phyloP scores from a whole-genome alignment of 2,888 invertebrate species.

The Ennomos fuscantarius region DNA sequence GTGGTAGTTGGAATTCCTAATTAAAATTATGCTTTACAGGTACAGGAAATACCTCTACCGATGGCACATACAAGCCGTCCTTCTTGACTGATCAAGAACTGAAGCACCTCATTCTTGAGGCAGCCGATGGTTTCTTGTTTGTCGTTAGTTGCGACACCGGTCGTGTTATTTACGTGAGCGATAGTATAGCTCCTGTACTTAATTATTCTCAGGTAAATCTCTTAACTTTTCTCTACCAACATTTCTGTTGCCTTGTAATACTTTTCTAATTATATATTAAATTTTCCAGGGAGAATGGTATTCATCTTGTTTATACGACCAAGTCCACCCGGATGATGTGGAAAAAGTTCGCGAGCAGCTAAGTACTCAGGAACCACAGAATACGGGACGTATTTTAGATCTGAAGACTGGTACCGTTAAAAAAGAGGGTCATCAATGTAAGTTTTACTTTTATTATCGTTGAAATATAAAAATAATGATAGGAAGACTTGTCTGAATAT shows the following conservation, averaged over 20 bases:
- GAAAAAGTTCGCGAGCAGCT: conserved; percentile 98
- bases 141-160: conserved; percentile 99
- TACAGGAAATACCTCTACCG: conserved; percentile 98
- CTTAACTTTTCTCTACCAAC: too few relatives aligned
- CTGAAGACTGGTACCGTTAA: conserved; percentile 99
- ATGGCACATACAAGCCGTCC: conserved; percentile 99
- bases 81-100: conserved; percentile 99
- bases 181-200: conserved; percentile 98
- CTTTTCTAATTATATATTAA: too few relatives aligned
- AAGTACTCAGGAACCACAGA: conserved; percentile 98
- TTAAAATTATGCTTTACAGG: conserved; percentile 80
- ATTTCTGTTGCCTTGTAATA: too few relatives aligned
- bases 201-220: conserved; percentile 94
- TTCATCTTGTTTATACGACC: conserved; percentile 97
- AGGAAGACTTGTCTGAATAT: too few relatives aligned
- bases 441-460: conserved; percentile 61
- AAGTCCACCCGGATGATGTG: conserved; percentile 98
- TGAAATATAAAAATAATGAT: too few relatives aligned
- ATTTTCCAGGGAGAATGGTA: conserved; percentile 95
- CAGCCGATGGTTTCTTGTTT: conserved; percentile 98
- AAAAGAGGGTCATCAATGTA: conserved; percentile 99
- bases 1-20: conserved; percentile 1
- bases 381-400: conserved; percentile 97
- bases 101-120: conserved; percentile 99
- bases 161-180: conserved; percentile 98